phyloP scores from a whole-genome alignment of 2,797 vertebrate genomes.

The Alosa sapidissima region DNA sequence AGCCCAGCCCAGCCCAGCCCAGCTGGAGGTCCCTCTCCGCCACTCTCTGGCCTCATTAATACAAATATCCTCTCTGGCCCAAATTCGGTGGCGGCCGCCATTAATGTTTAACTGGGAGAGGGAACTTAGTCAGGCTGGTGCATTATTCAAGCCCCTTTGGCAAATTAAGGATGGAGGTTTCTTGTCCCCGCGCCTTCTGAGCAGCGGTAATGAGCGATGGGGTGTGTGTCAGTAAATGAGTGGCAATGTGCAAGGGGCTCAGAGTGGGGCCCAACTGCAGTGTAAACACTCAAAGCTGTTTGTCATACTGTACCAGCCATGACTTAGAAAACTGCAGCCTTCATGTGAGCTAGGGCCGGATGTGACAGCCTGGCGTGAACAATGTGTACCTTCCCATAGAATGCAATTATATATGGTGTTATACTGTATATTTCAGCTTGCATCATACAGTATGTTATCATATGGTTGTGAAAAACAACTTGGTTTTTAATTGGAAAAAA shows the following conservation, averaged over 20 bases:
- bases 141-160: conserved; percentile 48
- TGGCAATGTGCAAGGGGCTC: conserved; percentile 32
- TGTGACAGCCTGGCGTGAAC: neutral
- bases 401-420: neutral
- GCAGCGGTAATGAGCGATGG: conserved; percentile 37
- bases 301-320: neutral
- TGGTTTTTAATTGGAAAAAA: no score
- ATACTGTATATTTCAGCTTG: no score
- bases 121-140: conserved; percentile 46
- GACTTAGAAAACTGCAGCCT: neutral
- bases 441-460: no score
- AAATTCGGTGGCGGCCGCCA: conserved; percentile 29
- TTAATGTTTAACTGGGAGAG: conserved; percentile 50
- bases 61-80: conserved; percentile 41
- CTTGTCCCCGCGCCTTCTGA: conserved; percentile 4
- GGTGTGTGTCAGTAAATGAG: neutral
- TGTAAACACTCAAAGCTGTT: conserved; percentile 17
- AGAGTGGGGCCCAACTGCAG: conserved; percentile 23
- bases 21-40: neutral
- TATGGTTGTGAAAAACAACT: no score
- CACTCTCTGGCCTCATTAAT: conserved; percentile 43
- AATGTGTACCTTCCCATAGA: neutral
- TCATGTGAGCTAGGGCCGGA: neutral
- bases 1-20: neutral
- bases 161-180: conserved; percentile 37